Conservation (phyloP, 2,797 vertebrate species). For the Lates japonicus region DNA sequence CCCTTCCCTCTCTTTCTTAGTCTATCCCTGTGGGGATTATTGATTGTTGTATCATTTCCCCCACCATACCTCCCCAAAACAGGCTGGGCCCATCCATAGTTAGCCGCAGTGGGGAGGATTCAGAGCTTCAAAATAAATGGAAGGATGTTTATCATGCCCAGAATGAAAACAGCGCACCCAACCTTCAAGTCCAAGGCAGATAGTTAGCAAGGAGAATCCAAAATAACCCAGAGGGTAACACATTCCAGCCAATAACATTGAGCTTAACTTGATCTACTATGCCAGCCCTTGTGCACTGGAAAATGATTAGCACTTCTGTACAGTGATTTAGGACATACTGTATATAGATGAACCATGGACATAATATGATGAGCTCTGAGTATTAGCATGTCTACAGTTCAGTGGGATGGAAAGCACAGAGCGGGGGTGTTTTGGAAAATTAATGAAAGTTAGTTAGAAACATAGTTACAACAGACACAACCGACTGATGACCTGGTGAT, state of each 20-base stretch:
- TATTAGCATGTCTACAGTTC: constrained; percentile 62
- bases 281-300: constrained; percentile 69
- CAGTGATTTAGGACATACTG: constrained; percentile 70
- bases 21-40: too few species aligned
- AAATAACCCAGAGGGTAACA: constrained; percentile 78
- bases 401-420: constrained; percentile 71
- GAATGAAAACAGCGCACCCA: constrained; percentile 81
- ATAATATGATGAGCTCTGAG: constrained; percentile 58
- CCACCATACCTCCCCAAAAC: constrained; percentile 76
- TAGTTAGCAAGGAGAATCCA: constrained; percentile 84
- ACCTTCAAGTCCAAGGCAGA: constrained; percentile 86
- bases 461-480: constrained; percentile 39
- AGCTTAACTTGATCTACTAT: constrained; percentile 81
- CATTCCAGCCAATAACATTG: constrained; percentile 74
- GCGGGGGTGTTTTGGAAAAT: constrained; percentile 64
- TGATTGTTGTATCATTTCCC: too few species aligned
- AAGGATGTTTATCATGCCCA: constrained; percentile 82
- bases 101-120: constrained; percentile 73
- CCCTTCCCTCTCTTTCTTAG: too few species aligned
- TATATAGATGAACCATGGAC: constrained; percentile 74
- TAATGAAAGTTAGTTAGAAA: constrained; percentile 57
- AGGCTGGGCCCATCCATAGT: constrained; percentile 81
- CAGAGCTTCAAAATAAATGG: constrained; percentile 80
- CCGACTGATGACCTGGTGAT: constrained; percentile 52
- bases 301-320: constrained; percentile 84